Base-by-base conservation (phyloP, 2,888 invertebrate species). In the Unio delphinus region DNA sequence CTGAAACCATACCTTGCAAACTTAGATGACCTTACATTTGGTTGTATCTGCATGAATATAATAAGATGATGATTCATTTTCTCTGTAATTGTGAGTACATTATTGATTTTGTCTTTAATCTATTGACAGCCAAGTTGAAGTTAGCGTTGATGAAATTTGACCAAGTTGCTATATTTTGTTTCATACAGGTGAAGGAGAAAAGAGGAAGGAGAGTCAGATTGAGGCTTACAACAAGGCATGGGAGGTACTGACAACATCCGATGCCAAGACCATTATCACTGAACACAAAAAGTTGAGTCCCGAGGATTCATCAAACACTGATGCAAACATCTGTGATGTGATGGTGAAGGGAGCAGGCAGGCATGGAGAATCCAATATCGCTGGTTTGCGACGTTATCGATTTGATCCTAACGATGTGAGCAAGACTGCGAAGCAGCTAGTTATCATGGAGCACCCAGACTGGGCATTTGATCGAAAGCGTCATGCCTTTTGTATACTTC, bases 401-500 rank as follows among this genome's bases (percentile, higher is more conserved):
- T 58, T 57, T 57, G 64, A 75, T n/a, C 45, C 61, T 3, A 58
- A 63, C 6, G 68, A 75, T 26, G 62, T 74, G 15, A 64, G 64
- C 17, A 64, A 70, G 26, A 71, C 69, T 8, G 66, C 75, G 55
- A 72, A 79, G 3, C 72, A 72, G 8, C 61, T 81, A 18, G 78
- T 86, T 0, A 75, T 86, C 23, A 67, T 84, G 34, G 86, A 86
- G 72, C 80, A 84, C 60, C 71, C 74, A 54, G 81, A 82, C 64
- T 86, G 86, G 86, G 66, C 72, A 4, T 65, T 69, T 58, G 84
- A 86, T 71, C 76, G 86, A 34, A 73, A 74, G 64, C 67, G 79
- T 18, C 82, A 84, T 65, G 78, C 84, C 17, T 84, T 83, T 76
- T 80, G 80, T 72, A 86, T 84, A 54, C 72, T 86, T 61, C 80